Evolutionary conservation across 2,888 invertebrate species (phyloP), one percentile per base, ranked within the genome.

Genomic region (Baccha elongata): DNA sequence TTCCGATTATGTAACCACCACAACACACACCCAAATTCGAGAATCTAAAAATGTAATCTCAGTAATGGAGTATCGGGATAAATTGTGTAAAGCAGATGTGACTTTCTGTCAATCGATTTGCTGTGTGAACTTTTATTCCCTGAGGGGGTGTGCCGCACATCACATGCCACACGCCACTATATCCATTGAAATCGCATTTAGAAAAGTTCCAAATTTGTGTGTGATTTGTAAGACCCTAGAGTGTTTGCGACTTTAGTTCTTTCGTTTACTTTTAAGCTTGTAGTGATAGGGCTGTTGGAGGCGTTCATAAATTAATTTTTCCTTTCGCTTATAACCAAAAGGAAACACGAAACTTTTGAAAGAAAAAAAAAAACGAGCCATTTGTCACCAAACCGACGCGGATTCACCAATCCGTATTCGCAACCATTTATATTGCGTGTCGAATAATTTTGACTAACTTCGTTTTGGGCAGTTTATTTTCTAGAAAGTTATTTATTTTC

Each of bases 41-140:
- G 35, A 44, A 32, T 44, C 52, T 11, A 69, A 40, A 74, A 80
- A 65, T 80, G 75, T 80, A 75, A 68, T 80, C 74, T 80, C 48
- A 48, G 75, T 81, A 81, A 81, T 81, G 76, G 76, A 76, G 76
- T 53, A 76, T 69, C 50, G 65, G 65, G 69, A 71, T 75, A 71
- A 81, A 81, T 73, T 76, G 81, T 81, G 71, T 67, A 76, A 81
- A 76, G 35, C 81, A 81, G 81, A 81, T 81, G 81, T 81, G 65
- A 81, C 58, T 76, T 40, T 60, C 46, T 67, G 65, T 76, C 71
- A 81, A 81, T 81, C 76, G 76, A 81, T 81, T 80, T 80, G 62
- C 21, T 37, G 21, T 58, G 46, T 44, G 58, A 74, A 75, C 48
- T n/a, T 58, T 62, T 44, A 58, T 46, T 52, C 46, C 15, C 32